Evolutionary conservation across 2,797 vertebrate species (phyloP).

Genomic region (Melanotaenia parkinsoni): DNA sequence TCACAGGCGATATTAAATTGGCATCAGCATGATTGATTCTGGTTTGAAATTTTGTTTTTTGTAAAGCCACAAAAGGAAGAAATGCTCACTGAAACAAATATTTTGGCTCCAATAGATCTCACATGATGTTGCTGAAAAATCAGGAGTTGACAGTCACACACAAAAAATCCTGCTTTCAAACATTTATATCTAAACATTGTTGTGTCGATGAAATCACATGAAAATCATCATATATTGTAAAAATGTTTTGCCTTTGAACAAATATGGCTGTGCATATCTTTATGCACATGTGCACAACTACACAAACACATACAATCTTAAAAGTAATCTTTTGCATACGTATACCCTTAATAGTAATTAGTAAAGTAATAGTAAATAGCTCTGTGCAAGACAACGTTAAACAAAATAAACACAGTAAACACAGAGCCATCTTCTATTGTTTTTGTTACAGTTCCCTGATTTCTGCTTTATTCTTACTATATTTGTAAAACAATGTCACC

Average conservation of each 20-base stretch:
- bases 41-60: constrained; percentile 42
- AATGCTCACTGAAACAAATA: constrained; percentile 10
- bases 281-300: too few species aligned
- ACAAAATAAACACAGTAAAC: too few species aligned
- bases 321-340: too few species aligned
- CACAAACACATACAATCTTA: too few species aligned
- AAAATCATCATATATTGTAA: background rate
- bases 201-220: constrained; percentile 1
- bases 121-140: constrained; percentile 47
- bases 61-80: constrained; percentile 49
- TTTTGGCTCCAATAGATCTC: constrained; percentile 27
- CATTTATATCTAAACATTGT: background rate
- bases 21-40: constrained; percentile 8
- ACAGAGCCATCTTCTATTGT: too few species aligned
- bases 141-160: constrained; percentile 24
- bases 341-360: too few species aligned
- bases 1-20: constrained; percentile 41
- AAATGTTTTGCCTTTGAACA: background rate
- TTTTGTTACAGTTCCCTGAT: too few species aligned
- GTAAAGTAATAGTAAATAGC: too few species aligned
- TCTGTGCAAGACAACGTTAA: too few species aligned
- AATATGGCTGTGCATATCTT: background rate
- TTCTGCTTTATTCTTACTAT: too few species aligned
- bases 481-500: too few species aligned
- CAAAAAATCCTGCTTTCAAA: constrained; percentile 12